Conservation (phyloP, 2,797 vertebrate genomes). For the Sebastes aleutianus region DNA sequence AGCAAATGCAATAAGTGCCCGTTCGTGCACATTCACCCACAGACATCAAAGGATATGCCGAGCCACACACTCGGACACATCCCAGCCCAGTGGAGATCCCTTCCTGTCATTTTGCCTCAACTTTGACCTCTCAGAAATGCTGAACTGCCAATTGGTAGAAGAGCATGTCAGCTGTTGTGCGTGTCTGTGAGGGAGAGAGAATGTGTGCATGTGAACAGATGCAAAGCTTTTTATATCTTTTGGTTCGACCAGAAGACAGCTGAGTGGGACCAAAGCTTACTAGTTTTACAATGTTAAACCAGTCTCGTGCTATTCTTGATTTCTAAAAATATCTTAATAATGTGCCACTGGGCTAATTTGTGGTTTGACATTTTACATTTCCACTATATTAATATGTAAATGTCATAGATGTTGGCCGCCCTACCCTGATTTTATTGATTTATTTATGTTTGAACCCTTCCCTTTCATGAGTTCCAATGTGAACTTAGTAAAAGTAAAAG, state of each 20-base stretch:
- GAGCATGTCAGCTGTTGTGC: slow-evolving; percentile 66
- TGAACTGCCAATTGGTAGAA: slow-evolving; percentile 47
- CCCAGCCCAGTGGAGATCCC: slow-evolving; percentile 14
- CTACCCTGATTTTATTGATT: background rate
- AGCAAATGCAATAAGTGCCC: background rate
- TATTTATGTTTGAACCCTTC: background rate
- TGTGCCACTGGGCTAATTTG: background rate
- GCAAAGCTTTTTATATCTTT: slow-evolving; percentile 68
- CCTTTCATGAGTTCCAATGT: background rate
- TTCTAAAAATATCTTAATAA: background rate
- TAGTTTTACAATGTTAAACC: background rate
- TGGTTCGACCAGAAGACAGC: slow-evolving; percentile 57
- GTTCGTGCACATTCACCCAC: background rate
- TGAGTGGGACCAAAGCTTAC: slow-evolving; percentile 30
- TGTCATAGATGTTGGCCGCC: background rate
- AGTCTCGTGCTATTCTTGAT: background rate
- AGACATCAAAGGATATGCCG: slow-evolving; percentile 13
- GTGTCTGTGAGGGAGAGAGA: background rate
- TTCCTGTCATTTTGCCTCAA: slow-evolving; percentile 53
- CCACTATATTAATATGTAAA: background rate
- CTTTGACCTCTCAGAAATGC: slow-evolving; percentile 71
- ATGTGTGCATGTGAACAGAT: slow-evolving; percentile 67
- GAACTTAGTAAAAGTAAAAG: background rate
- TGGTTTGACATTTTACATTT: background rate
- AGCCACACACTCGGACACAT: slow-evolving; percentile 18